Conservation (phyloP, 2,113 vertebrate species). For the Xiphias gladius region DNA sequence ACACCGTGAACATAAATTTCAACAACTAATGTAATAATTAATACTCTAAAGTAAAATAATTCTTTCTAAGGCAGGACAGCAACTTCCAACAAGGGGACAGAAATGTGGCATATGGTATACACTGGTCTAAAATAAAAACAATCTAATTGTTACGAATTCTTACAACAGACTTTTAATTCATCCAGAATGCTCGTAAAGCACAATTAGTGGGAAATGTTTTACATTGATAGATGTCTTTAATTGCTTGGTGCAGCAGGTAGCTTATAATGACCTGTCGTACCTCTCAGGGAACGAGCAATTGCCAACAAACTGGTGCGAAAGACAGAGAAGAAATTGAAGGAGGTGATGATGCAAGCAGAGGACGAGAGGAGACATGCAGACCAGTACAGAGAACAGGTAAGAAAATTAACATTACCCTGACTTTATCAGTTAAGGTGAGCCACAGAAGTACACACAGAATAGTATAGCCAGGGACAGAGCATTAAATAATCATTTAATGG, state of each 20-base stretch:
- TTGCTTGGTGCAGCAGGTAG: background rate
- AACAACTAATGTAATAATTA: background rate
- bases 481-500: constrained; percentile 39
- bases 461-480: background rate
- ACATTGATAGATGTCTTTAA: background rate
- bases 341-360: constrained; percentile 92
- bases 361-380: constrained; percentile 92
- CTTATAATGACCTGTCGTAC: background rate
- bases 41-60: background rate
- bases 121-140: background rate
- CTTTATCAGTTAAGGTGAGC: background rate
- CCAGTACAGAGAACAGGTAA: constrained; percentile 93
- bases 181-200: background rate
- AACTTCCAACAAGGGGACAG: background rate
- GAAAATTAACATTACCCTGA: background rate
- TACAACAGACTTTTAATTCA: background rate
- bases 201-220: background rate
- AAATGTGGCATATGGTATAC: background rate
- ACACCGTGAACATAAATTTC: background rate
- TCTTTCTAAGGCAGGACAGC: background rate
- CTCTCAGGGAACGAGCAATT: constrained; percentile 87
- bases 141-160: background rate
- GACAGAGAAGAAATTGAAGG: constrained; percentile 93
- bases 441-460: background rate
- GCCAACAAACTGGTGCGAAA: constrained; percentile 90